These are phyloP conservation scores for Boulengeromyrus knoepffleri DNA, from an alignment of 2,113 vertebrate genomes.

Conservation along the genomic window DNA sequence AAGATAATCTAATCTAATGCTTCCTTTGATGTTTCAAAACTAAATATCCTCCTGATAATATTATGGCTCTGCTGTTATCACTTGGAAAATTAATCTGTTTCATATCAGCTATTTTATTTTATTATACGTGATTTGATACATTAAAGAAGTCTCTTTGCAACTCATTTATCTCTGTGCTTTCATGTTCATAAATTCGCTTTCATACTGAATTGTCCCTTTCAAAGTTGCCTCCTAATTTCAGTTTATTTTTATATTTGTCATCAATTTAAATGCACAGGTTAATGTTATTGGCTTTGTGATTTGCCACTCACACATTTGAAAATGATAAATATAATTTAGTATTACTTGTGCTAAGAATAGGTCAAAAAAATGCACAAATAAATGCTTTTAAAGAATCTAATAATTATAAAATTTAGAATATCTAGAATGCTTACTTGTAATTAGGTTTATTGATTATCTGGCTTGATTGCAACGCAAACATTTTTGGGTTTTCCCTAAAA, in stretches of 20 bases:
- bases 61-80: not conserved
- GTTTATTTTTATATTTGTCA: not conserved
- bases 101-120: not conserved
- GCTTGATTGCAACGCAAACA: not conserved
- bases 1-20: not conserved
- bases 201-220: not conserved
- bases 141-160: not conserved
- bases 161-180: not conserved
- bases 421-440: not conserved
- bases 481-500: not conserved
- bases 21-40: not conserved
- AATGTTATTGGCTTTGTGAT: not conserved
- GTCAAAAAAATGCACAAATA: not conserved
- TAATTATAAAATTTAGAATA: not conserved
- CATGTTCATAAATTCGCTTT: not conserved
- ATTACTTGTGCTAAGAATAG: not conserved
- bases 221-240: not conserved
- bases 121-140: not conserved
- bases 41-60: not conserved
- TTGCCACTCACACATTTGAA: not conserved
- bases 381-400: not conserved
- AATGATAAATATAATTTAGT: not conserved
- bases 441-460: not conserved
- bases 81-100: not conserved
- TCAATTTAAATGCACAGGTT: not conserved